A percentile compares a stretch with the other conserved stretches of the same genome.
These are phyloP conservation scores for Ypsolopha scabrella DNA, from an alignment of 2,888 invertebrate genomes.

Conservation along the genomic window DNA sequence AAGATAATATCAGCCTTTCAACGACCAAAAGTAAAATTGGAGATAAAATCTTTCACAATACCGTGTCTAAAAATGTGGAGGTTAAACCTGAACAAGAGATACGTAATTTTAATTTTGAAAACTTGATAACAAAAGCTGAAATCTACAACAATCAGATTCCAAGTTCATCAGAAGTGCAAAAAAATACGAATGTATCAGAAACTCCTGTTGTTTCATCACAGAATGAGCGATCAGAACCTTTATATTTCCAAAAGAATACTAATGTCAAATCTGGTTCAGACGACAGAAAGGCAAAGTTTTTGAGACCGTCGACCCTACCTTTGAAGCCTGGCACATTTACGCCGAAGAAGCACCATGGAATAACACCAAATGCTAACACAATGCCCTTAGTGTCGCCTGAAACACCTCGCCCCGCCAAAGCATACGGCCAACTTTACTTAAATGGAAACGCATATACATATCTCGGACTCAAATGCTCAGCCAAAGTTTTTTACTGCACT, in stretches of 20 bases:
- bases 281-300: conserved; percentile 74
- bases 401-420: conserved; percentile 90
- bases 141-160: conserved; percentile 58
- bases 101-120: conserved; percentile 62
- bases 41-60: conserved; percentile 27
- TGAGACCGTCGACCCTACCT: conserved; percentile 85
- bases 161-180: conserved; percentile 52
- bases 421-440: conserved; percentile 88
- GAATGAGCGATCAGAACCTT: conserved; percentile 60
- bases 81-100: conserved; percentile 42
- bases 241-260: conserved; percentile 57
- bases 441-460: conserved; percentile 95
- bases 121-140: conserved; percentile 62
- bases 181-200: conserved; percentile 40
- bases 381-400: conserved; percentile 90
- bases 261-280: conserved; percentile 33
- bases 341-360: conserved; percentile 84
- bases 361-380: conserved; percentile 85
- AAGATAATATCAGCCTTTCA: conserved; percentile 37
- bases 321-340: conserved; percentile 87
- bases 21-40: conserved; percentile 32
- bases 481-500: conserved; percentile 92
- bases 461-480: conserved; percentile 90
- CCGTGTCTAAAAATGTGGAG: conserved; percentile 25
- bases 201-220: conserved; percentile 16